Evolutionary conservation across 92 coral and sea anemone species (phyloP), one percentile per base, ranked within the genome.

Genomic region (Heteractis magnifica): DNA sequence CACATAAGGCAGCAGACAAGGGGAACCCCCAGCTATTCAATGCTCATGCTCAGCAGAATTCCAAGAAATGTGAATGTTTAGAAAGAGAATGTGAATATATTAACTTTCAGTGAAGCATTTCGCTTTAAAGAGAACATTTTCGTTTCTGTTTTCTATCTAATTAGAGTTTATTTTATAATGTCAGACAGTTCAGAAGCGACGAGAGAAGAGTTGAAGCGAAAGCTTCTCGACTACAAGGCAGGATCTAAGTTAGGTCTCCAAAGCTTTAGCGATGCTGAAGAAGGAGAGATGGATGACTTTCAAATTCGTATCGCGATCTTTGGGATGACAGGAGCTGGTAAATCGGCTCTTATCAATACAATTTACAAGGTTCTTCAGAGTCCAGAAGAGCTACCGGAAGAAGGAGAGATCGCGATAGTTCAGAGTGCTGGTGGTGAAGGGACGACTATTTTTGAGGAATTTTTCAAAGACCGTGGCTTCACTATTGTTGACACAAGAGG

Each of bases 351-450:
- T 6, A 88, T 92, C 10, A 92, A 90, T 56, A 92, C 96, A 4
- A 77, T 92, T 70, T 78, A 85, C 85, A 92, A 88, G 70, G 58
- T 91, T 49, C 87, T 92, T 56, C 80, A 73, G 49, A 87, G 88
- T 9, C 75, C 73, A 72, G 23, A 62, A 3, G 23, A 62, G 4
- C 70, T 18, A 23, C 70, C 70, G 2, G 92, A 85, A 20, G 78
- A 86, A 8, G 85, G 68, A 23, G 92, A 90, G 7, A 56, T 81
- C 7, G 94, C 96, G 18, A 89, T 92, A n/a, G 89, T 73, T 14
- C 95, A 92, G 82, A 52, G 88, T 64, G 87, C 96, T 49, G 96
- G 94, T 9, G 96, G 92, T 48, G 96, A 92, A 68, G 96, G 96
- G 11, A 92, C 96, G 5, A 77, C 60, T 44, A 65, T 70, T 12